Conservation (phyloP, 2,888 invertebrate genomes). For the Pelosia muscerda region DNA sequence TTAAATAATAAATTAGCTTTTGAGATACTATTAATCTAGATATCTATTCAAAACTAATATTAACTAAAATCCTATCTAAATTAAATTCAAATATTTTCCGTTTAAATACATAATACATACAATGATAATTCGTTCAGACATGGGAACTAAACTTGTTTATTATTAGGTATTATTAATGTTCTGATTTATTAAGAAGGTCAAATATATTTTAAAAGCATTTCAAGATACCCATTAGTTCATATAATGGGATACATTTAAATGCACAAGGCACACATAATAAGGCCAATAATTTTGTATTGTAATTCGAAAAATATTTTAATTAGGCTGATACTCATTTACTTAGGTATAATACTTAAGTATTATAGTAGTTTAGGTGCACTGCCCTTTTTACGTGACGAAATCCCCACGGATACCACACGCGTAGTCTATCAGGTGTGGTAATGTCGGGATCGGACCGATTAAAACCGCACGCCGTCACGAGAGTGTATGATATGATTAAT, state of each 20-base stretch:
- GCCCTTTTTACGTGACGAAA: no score
- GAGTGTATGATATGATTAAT: no score
- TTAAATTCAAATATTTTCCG: neutral
- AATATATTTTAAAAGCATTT: neutral
- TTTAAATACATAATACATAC: no score
- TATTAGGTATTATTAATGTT: neutral
- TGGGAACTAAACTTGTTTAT: conserved; percentile 6
- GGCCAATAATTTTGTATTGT: neutral
- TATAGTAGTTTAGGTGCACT: no score
- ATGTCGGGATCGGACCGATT: no score
- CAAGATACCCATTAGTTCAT: neutral
- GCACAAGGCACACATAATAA: neutral
- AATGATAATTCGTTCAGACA: neutral
- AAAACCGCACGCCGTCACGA: no score
- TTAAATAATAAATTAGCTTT: neutral
- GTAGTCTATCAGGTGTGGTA: no score
- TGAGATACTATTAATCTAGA: no score
- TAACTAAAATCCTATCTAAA: neutral
- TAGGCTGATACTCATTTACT: no score
- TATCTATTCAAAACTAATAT: no score
- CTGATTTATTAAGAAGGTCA: neutral
- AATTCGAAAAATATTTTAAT: neutral
- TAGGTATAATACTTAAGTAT: no score
- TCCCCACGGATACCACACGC: no score
- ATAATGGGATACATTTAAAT: neutral